Conservation (phyloP, 2,113 vertebrate genomes). For the Parotia lawesii region DNA sequence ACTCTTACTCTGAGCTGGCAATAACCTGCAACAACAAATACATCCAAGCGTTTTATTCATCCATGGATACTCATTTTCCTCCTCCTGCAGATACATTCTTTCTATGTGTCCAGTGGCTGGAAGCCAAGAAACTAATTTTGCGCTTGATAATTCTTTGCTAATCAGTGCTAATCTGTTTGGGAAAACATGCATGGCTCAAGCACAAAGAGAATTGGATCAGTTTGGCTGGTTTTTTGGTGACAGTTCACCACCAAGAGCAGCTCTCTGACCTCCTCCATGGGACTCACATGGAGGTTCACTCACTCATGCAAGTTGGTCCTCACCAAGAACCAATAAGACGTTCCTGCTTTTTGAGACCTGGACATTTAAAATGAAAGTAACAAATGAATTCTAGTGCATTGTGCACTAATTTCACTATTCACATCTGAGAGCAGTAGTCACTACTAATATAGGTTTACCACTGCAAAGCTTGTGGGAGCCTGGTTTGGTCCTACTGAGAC, state of each 20-base stretch:
- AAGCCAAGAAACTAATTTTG: slow-evolving; percentile 42
- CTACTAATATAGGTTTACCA: neutral
- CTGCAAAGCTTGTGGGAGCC: neutral
- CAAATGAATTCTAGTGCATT: neutral
- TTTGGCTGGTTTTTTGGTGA: neutral
- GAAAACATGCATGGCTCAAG: slow-evolving; percentile 23
- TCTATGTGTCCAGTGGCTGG: neutral
- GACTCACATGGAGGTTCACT: neutral
- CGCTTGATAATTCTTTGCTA: neutral
- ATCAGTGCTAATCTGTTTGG: slow-evolving; percentile 37
- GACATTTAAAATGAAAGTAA: neutral
- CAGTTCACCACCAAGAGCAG: neutral
- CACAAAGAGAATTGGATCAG: neutral
- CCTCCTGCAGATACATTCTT: neutral
- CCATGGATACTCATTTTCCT: neutral
- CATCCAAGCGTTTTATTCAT: neutral
- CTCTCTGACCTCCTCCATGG: neutral
- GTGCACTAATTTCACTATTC: neutral
- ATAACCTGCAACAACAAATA: neutral
- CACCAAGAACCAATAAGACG: neutral
- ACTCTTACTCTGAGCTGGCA: neutral
- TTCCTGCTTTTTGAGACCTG: neutral
- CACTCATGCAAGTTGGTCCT: neutral
- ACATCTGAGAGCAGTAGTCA: neutral
- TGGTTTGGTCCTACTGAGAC: neutral